These are phyloP conservation scores for Mustela lutreola DNA, from an alignment of 2,113 vertebrate genomes.

Conservation along the genomic window DNA sequence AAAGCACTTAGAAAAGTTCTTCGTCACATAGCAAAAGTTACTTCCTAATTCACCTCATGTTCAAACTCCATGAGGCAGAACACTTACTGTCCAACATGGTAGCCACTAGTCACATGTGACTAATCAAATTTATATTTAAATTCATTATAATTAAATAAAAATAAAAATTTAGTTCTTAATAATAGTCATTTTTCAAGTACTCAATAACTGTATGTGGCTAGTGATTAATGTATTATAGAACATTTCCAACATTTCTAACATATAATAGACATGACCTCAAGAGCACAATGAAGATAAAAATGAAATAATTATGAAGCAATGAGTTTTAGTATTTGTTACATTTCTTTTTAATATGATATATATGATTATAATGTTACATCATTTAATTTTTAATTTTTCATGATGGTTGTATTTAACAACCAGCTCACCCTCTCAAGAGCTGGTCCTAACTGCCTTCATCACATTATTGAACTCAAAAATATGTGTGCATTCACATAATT, in stretches of 20 bases:
- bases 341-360: background rate
- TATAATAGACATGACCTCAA: background rate
- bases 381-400: background rate
- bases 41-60: background rate
- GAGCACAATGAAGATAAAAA: background rate
- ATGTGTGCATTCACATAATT: background rate
- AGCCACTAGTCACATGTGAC: background rate
- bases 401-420: background rate
- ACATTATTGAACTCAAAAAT: background rate
- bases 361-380: background rate
- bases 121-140: background rate
- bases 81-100: background rate
- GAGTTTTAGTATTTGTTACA: background rate
- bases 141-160: background rate
- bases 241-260: background rate
- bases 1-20: background rate
- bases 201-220: background rate
- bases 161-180: background rate
- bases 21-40: background rate
- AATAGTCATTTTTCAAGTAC: background rate
- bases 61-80: background rate
- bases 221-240: background rate
- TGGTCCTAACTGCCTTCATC: background rate
- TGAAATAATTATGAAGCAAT: background rate
- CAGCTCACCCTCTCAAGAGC: background rate